phyloP scores from a whole-genome alignment of 2,797 vertebrate genomes.

The Platalea minor region DNA sequence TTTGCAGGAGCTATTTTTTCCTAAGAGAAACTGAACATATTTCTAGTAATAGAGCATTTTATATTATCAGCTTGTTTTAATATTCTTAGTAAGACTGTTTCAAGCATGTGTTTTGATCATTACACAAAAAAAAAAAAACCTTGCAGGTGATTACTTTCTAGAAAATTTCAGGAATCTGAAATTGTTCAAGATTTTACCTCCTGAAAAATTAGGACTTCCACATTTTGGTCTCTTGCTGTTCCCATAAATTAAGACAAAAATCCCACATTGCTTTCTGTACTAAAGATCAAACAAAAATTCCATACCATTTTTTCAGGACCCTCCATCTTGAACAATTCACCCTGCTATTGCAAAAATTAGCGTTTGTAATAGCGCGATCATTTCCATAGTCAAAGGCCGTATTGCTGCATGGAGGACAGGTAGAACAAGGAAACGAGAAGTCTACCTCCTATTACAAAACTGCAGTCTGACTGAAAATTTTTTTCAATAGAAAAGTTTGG shows the following conservation, averaged over 20 bases:
- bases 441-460: not conserved
- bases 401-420: not conserved
- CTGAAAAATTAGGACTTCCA: not conserved
- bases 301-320: not conserved
- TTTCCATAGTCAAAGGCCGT: not conserved
- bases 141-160: not conserved
- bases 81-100: not conserved
- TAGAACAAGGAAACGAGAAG: not conserved
- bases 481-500: not conserved
- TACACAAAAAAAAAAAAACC: not conserved
- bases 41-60: not conserved
- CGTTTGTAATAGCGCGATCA: not conserved
- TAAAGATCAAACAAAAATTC: not conserved
- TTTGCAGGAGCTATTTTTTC: not conserved
- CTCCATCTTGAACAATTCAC: not conserved
- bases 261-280: not conserved
- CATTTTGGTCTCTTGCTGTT: not conserved
- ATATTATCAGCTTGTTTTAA: not conserved
- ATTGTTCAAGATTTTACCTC: not conserved
- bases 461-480: not conserved
- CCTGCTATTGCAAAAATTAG: not conserved
- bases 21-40: not conserved
- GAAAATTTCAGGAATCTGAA: not conserved
- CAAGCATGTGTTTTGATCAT: not conserved
- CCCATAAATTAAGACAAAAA: not conserved